These are phyloP conservation scores for Tricholauxania praeusta DNA, from an alignment of 2,888 invertebrate genomes.

Conservation along the genomic window DNA sequence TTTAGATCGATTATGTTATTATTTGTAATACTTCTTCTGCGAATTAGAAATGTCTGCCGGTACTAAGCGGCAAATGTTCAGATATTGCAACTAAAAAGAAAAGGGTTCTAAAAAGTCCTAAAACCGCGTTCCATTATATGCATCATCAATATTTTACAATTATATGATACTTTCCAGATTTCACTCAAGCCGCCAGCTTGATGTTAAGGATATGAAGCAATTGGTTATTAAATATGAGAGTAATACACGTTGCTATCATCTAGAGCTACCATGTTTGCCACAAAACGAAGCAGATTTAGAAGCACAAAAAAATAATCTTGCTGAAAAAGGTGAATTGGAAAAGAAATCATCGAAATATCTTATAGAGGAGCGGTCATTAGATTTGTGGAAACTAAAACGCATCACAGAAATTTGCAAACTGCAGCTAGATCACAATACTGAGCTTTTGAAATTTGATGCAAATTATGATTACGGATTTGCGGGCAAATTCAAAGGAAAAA, in stretches of 20 bases:
- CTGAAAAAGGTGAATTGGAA: constrained; percentile 48
- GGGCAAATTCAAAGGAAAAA: constrained; percentile 53
- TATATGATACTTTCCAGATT: constrained; percentile 52
- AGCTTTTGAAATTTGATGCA: constrained; percentile 50
- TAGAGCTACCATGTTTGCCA: constrained; percentile 58
- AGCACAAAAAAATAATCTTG: constrained; percentile 33
- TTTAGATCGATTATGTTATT: no score
- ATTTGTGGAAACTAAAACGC: constrained; percentile 57
- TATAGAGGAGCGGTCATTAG: constrained; percentile 40
- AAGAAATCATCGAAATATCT: constrained; percentile 44
- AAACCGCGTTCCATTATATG: neutral
- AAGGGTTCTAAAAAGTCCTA: neutral
- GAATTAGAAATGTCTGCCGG: no score
- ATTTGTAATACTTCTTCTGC: no score
- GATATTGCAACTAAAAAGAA: neutral
- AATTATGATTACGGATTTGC: constrained; percentile 61
- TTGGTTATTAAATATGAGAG: constrained; percentile 56
- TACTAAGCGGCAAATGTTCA: no score
- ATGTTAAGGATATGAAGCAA: constrained; percentile 59
- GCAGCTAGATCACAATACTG: constrained; percentile 55
- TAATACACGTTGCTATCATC: constrained; percentile 46
- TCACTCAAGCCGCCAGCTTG: constrained; percentile 56
- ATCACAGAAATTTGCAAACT: constrained; percentile 63
- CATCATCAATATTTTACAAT: neutral
- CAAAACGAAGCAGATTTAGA: constrained; percentile 39